Percentiles rank a stretch among this genome's conserved stretches.
Evolutionary conservation across 2,888 invertebrate species (phyloP).

Genomic region (Papilio elwesi): DNA sequence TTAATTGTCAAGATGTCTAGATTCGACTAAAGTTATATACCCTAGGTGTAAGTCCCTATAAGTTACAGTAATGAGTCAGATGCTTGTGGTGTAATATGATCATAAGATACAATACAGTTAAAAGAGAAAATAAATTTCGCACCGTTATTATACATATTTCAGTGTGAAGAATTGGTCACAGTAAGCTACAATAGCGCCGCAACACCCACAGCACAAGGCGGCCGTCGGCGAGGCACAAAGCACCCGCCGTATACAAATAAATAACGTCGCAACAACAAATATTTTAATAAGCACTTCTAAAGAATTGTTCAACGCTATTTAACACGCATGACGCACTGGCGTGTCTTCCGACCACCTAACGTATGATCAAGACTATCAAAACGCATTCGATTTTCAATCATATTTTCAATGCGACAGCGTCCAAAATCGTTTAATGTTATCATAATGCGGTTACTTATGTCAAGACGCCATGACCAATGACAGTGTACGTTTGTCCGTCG

Average conservation of each 20-base stretch:
- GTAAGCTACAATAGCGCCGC: slow-evolving; percentile 66
- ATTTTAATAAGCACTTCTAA: slow-evolving; percentile 82
- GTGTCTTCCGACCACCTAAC: slow-evolving; percentile 50
- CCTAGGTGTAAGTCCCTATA: no score
- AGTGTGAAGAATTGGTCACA: slow-evolving; percentile 72
- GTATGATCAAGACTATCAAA: slow-evolving; percentile 40
- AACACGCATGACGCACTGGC: slow-evolving; percentile 70
- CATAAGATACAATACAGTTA: slow-evolving; percentile 21
- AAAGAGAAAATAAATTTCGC: slow-evolving; percentile 65
- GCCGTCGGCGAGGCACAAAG: slow-evolving; percentile 74
- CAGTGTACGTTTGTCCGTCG: slow-evolving; percentile 62
- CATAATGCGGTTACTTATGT: slow-evolving; percentile 54
- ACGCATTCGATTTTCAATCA: slow-evolving; percentile 42
- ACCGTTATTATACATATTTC: slow-evolving; percentile 67
- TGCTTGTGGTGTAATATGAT: background rate
- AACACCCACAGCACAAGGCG: slow-evolving; percentile 67
- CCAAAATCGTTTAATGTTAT: slow-evolving; percentile 45
- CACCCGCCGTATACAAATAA: slow-evolving; percentile 78
- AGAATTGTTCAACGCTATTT: slow-evolving; percentile 76
- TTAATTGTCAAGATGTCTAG: background rate
- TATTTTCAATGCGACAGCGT: slow-evolving; percentile 46
- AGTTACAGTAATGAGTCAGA: no score
- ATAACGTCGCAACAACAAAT: slow-evolving; percentile 82
- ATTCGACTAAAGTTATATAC: no score
- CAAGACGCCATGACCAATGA: slow-evolving; percentile 76